These are phyloP conservation scores for Spilogale gracilis DNA, from an alignment of 2,113 vertebrate species.

Conservation along the genomic window DNA sequence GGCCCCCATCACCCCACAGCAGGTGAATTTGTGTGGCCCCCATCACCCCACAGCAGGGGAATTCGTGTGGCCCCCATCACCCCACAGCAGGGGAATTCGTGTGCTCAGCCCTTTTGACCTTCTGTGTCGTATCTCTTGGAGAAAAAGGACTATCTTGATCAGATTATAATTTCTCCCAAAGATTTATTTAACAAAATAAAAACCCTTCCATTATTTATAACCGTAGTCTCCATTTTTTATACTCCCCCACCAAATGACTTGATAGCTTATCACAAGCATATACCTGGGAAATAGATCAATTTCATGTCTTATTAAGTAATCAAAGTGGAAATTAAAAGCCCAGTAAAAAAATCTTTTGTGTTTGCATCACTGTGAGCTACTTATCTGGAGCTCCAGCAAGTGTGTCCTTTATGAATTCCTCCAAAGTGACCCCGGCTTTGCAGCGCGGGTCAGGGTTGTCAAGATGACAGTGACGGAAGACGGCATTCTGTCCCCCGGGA, in stretches of 20 bases:
- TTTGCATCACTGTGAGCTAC: background rate
- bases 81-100: background rate
- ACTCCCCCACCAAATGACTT: background rate
- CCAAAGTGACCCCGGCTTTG: background rate
- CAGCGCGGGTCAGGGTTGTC: background rate
- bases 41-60: no score
- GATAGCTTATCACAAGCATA: background rate
- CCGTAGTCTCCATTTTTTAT: background rate
- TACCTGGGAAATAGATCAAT: background rate
- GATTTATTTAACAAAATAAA: slow-evolving; percentile 35
- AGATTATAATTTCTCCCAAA: background rate
- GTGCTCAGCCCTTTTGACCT: background rate
- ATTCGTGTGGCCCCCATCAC: no score
- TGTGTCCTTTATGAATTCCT: background rate
- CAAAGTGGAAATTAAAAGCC: slow-evolving; percentile 32
- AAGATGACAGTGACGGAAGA: background rate
- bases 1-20: no score
- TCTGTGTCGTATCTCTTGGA: background rate
- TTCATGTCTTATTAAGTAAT: background rate
- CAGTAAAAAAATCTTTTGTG: slow-evolving; percentile 29
- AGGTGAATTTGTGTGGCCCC: no score
- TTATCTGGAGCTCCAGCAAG: background rate
- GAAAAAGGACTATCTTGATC: background rate
- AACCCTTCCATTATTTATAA: background rate
- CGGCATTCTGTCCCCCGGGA: accelerated